Percentiles rank a stretch among this genome's conserved stretches.
Conservation (phyloP, 2,113 vertebrate genomes). For the Mus pahari region DNA sequence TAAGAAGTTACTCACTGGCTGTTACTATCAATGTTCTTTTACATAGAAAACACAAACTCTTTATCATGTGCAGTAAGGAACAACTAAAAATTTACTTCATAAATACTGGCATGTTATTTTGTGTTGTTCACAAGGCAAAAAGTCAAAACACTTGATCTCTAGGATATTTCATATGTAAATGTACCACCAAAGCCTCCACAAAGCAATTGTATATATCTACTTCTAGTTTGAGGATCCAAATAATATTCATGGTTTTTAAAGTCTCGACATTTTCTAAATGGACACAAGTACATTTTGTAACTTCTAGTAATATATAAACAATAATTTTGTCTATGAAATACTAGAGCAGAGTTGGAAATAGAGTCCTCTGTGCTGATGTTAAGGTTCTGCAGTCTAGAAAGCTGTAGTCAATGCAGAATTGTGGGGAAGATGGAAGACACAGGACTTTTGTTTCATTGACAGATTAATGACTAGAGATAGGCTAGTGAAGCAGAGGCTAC, state of each 20-base stretch:
- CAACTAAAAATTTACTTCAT: too few species aligned
- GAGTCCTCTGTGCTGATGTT: too few species aligned
- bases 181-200: rapidly evolving
- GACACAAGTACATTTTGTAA: background rate
- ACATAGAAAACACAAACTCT: background rate
- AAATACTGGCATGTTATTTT: background rate
- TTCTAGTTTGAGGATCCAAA: background rate
- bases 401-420: rapidly evolving
- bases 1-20: background rate
- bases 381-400: background rate
- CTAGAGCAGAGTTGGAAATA: background rate
- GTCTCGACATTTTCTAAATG: background rate
- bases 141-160: rapidly evolving
- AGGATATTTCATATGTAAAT: rapidly evolving
- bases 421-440: background rate
- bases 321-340: background rate
- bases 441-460: background rate
- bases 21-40: background rate
- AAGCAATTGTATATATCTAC: rapidly evolving
- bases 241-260: background rate
- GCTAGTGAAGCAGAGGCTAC: rapidly evolving
- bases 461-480: background rate
- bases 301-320: background rate
- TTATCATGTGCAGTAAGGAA: background rate
- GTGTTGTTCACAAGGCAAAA: rapidly evolving